Conservation (phyloP, 2,888 invertebrate species). For the Elegia similella region DNA sequence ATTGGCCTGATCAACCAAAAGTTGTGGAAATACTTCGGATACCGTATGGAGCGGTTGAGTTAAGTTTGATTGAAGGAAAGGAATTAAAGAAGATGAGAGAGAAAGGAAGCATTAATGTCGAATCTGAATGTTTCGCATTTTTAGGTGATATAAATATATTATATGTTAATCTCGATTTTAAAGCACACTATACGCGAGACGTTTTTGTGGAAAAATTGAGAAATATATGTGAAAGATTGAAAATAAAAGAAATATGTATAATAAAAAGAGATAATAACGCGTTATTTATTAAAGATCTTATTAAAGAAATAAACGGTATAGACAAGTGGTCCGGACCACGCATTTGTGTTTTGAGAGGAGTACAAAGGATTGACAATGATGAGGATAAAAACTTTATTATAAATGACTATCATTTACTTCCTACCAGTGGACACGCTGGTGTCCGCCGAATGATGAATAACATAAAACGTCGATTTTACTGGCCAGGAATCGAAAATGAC, state of each 20-base stretch:
- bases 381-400: slow-evolving; percentile 26
- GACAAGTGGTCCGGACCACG: slow-evolving; percentile 27
- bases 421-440: slow-evolving; percentile 15
- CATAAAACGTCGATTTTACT: slow-evolving; percentile 9
- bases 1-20: too few relatives aligned
- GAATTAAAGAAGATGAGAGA: too few relatives aligned
- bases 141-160: slow-evolving; percentile 18
- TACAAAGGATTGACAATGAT: slow-evolving; percentile 23
- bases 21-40: too few relatives aligned
- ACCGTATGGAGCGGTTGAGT: too few relatives aligned
- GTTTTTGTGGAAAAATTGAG: slow-evolving; percentile 26
- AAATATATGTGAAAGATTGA: slow-evolving; percentile 23
- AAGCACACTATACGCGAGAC: slow-evolving; percentile 26
- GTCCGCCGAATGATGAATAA: slow-evolving; percentile 18
- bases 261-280: slow-evolving; percentile 22
- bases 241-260: slow-evolving; percentile 22
- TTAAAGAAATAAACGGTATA: slow-evolving; percentile 21
- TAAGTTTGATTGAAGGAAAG: too few relatives aligned
- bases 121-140: slow-evolving; percentile 21
- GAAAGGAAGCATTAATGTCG: not conserved
- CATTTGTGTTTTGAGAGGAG: slow-evolving; percentile 26
- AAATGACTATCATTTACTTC: slow-evolving; percentile 26
- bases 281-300: slow-evolving; percentile 23
- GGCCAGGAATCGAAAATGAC: too few relatives aligned
- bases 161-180: slow-evolving; percentile 27